Conservation (phyloP, 2,113 vertebrate genomes). For the Colaptes auratus region DNA sequence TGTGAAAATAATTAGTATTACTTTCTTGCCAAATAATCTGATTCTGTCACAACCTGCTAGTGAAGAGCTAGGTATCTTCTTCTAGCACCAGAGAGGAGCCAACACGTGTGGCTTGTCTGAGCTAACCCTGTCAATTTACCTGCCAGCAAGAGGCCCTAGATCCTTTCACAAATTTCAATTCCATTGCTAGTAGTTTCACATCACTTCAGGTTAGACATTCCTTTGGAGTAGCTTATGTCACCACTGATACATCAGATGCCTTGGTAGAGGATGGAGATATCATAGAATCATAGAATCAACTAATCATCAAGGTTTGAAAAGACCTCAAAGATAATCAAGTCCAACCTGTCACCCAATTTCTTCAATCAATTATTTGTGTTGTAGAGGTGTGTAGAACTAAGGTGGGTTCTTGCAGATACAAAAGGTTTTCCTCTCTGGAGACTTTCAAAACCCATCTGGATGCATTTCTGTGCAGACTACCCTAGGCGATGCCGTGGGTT, state of each 20-base stretch:
- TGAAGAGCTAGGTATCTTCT: background rate
- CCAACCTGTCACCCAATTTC: background rate
- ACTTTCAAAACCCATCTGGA: too few relatives aligned
- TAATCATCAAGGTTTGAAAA: too few relatives aligned
- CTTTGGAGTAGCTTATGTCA: background rate
- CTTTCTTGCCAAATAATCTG: background rate
- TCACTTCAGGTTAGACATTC: background rate
- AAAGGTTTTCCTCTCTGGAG: background rate
- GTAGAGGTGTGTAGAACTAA: background rate
- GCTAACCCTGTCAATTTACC: background rate
- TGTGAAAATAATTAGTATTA: background rate
- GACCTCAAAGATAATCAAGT: too few relatives aligned
- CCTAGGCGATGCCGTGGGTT: too few relatives aligned
- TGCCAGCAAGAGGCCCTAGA: background rate
- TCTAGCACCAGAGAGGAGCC: background rate
- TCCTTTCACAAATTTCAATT: background rate
- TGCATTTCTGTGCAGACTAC: too few relatives aligned
- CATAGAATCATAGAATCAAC: too few relatives aligned
- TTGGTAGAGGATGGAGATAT: background rate
- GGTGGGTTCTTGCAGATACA: background rate
- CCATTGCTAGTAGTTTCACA: background rate
- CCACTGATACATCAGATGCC: background rate
- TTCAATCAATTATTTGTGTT: background rate
- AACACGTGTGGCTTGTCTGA: background rate
- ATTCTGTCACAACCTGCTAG: background rate